Evolutionary conservation across 2,797 vertebrate species (phyloP), one percentile per base, ranked within the genome.

Genomic region (Centroberyx gerrardi): DNA sequence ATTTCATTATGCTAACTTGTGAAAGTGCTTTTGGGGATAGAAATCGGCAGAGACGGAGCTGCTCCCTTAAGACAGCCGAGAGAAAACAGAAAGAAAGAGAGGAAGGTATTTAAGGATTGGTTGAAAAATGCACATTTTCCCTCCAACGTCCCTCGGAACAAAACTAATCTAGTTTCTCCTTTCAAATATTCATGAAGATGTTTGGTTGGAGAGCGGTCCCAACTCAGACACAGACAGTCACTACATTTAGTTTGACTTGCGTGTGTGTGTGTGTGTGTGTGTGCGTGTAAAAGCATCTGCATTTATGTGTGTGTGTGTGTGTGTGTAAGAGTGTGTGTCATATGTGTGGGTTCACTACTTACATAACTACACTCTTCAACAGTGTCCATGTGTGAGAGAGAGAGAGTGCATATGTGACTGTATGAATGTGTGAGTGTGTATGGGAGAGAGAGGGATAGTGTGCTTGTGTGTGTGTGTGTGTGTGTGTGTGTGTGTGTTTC

Each of bases 101-200:
- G 8, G 0, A 68, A 5, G 31, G 61, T 27, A 49, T 72, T 69
- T n/a, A 61, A 69, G 40, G 75, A 13, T 0, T 0, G 2, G 12
- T 71, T 49, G 8, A 63, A 62, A 77, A 46, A 67, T 36, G 65
- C 60, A 51, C 66, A 38, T 48, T 9, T 3, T 0, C 17, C 14
- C 5, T 61, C 13, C 0, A 48, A 68, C 8, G 13, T 27, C 15
- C 8, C 76, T 42, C 9, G 53, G 52, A 70, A 66, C 44, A 60
- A 54, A 68, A 64, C 31, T 58, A 53, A 79, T 76, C 48, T 17
- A 33, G 38, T 44, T 75, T 61, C 38, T 63, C 36, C 40, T 27
- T 18, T 84, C 22, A 82, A 78, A 82, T 81, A 84, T 86, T 84
- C 67, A 83, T 77, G 63, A 77, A 52, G 63, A 56, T 58, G 58